phyloP scores from a whole-genome alignment of 2,113 vertebrate species.

The Cinclus mexicanus region DNA sequence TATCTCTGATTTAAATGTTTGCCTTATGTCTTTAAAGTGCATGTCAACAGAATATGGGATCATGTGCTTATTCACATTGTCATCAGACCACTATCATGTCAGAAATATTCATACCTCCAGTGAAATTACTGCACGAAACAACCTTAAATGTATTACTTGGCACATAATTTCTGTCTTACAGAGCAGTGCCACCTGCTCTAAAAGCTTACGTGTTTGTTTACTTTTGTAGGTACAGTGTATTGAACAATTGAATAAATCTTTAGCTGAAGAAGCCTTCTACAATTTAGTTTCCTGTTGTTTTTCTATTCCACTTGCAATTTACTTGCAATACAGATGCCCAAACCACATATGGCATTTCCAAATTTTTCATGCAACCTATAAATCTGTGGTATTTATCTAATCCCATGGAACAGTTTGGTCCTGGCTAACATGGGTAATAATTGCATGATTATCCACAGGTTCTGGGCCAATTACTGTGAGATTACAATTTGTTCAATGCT shows the following conservation, averaged over 20 bases:
- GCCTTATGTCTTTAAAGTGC: not conserved
- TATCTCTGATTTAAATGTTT: slow-evolving; percentile 48
- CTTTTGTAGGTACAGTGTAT: not conserved
- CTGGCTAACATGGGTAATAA: not conserved
- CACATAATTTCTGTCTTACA: not conserved
- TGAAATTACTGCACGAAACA: not conserved
- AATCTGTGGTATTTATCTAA: not conserved
- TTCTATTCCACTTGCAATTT: not conserved
- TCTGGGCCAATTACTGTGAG: not conserved
- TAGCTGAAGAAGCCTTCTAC: not conserved
- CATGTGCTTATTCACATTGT: not conserved
- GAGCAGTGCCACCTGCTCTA: not conserved
- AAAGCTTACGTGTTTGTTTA: not conserved
- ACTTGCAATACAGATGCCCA: not conserved
- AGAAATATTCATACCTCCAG: not conserved
- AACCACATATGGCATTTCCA: not conserved
- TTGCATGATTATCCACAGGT: not conserved
- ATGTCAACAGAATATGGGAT: not conserved
- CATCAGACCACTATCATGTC: not conserved
- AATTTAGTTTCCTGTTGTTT: not conserved
- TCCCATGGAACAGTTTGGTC: not conserved
- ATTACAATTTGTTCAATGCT: not conserved
- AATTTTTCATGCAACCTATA: not conserved
- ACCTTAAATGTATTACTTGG: not conserved
- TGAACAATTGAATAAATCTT: not conserved